A percentile compares a stretch with the other conserved stretches of the same genome.
These are phyloP conservation scores for Prinia subflava DNA, from an alignment of 2,113 vertebrate genomes.

Conservation along the genomic window DNA sequence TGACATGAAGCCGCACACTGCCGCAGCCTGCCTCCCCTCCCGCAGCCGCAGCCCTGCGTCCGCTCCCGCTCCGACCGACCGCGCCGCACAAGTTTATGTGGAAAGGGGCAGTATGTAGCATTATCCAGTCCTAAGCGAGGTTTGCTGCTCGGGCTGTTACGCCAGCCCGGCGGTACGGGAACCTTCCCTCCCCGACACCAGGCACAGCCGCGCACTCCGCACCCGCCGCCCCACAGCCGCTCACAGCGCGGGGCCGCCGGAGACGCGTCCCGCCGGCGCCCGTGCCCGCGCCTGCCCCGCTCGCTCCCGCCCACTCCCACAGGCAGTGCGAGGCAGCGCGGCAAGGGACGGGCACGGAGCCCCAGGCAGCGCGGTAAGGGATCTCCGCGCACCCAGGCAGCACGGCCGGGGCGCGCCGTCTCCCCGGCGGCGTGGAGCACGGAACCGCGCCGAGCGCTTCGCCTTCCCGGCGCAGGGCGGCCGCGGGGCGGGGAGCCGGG, in stretches of 20 bases:
- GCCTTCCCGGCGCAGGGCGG: neutral
- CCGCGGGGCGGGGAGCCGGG: neutral
- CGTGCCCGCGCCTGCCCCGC: neutral
- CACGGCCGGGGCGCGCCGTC: neutral
- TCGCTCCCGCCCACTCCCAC: neutral
- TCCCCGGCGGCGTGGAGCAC: neutral
- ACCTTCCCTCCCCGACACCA: neutral
- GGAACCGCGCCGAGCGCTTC: neutral
- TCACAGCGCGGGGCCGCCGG: neutral
- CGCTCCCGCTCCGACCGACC: neutral
- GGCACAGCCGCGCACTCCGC: accelerated
- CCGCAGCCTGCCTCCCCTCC: neutral
- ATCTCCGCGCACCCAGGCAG: neutral
- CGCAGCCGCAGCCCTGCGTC: neutral
- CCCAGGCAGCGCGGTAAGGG: neutral
- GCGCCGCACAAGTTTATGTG: neutral
- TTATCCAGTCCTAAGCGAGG: accelerated
- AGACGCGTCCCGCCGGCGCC: neutral
- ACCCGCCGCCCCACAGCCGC: neutral
- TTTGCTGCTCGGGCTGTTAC: accelerated
- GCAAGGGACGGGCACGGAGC: too few species aligned
- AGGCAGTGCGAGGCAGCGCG: neutral
- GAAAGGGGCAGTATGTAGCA: neutral
- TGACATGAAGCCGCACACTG: neutral
- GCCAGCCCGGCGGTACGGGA: accelerated